A percentile compares a stretch with the other conserved stretches of the same genome.
phyloP scores from a whole-genome alignment of 37 sponge, comb jelly and placozoan genomes.

The Ianthella basta region DNA sequence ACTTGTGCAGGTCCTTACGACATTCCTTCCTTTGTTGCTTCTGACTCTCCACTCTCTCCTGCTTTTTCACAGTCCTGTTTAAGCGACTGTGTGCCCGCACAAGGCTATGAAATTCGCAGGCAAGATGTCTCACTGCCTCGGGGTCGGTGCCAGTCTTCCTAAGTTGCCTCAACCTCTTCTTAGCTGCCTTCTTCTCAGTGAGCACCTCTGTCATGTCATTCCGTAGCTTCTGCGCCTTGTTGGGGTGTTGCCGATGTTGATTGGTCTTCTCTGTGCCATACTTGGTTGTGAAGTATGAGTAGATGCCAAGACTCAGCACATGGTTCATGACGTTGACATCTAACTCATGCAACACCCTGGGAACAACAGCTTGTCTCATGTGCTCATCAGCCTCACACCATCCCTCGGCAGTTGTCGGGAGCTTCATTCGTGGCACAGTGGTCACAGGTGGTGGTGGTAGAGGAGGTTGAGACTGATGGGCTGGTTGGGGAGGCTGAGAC shows the following conservation, averaged over 20 bases:
- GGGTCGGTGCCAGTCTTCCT: not conserved
- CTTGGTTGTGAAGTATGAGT: conserved; percentile 18
- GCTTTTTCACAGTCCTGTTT: not conserved
- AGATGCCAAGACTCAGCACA: conserved; percentile 12
- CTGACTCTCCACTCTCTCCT: not conserved
- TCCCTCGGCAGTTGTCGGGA: not conserved
- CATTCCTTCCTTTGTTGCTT: not conserved
- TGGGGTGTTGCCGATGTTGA: not conserved
- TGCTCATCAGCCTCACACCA: conserved; percentile 9
- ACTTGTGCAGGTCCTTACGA: not conserved
- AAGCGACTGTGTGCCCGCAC: not conserved
- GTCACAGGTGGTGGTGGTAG: no score
- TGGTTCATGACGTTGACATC: conserved; percentile 9
- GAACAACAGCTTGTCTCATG: not conserved
- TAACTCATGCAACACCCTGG: not conserved
- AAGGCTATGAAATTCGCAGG: not conserved
- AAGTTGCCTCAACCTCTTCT: not conserved
- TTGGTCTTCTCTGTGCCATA: not conserved
- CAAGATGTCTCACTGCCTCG: not conserved
- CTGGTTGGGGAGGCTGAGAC: no score
- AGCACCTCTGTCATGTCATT: conserved; percentile 13
- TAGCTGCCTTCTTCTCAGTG: conserved; percentile 6
- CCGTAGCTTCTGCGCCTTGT: not conserved
- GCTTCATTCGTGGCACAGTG: no score
- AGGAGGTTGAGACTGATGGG: no score